Percentiles rank a stretch among this genome's conserved stretches.
Evolutionary conservation across 2,888 invertebrate genomes (phyloP).

Genomic region (Eustalomyia histrio): DNA sequence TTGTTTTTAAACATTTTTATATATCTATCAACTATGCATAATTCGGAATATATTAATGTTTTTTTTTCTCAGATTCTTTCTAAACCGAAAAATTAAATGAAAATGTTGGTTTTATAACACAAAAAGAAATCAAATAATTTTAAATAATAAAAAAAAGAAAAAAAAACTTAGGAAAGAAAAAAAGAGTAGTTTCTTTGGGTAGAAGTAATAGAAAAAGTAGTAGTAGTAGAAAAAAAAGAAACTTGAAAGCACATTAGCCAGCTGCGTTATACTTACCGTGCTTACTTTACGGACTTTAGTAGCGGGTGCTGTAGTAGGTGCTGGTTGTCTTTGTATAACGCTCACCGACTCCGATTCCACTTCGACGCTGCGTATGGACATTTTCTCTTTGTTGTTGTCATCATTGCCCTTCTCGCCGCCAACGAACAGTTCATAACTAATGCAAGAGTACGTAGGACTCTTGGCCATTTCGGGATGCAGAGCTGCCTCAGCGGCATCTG

Average conservation of each 20-base stretch:
- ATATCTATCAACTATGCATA: not conserved
- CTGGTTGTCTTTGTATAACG: conserved; percentile 84
- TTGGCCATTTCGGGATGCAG: conserved; percentile 86
- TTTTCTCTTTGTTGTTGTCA: conserved; percentile 94
- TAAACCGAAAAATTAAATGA: conserved; percentile 7
- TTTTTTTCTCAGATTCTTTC: not conserved
- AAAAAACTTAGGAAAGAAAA: conserved; percentile 42
- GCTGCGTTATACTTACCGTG: conserved; percentile 87
- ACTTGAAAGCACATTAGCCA: conserved; percentile 72
- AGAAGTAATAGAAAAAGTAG: conserved; percentile 34
- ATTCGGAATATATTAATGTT: not conserved
- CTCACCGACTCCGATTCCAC: conserved; percentile 94
- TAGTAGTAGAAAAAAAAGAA: conserved; percentile 61
- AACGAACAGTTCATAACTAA: conserved; percentile 94
- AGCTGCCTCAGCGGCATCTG: conserved; percentile 80
- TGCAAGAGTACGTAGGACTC: conserved; percentile 95
- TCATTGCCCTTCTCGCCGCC: conserved; percentile 93
- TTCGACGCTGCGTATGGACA: conserved; percentile 93
- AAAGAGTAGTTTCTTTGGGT: conserved; percentile 17
- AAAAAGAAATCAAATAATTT: not conserved
- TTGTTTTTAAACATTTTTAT: not conserved
- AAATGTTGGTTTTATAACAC: conserved; percentile 5
- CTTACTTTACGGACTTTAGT: conserved; percentile 93
- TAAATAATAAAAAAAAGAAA: conserved; percentile 58
- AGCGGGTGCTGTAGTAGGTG: conserved; percentile 80